A percentile compares a stretch with the other conserved stretches of the same genome.
Evolutionary conservation across 2,113 vertebrate genomes (phyloP).

Genomic region (Varanus salvator): DNA sequence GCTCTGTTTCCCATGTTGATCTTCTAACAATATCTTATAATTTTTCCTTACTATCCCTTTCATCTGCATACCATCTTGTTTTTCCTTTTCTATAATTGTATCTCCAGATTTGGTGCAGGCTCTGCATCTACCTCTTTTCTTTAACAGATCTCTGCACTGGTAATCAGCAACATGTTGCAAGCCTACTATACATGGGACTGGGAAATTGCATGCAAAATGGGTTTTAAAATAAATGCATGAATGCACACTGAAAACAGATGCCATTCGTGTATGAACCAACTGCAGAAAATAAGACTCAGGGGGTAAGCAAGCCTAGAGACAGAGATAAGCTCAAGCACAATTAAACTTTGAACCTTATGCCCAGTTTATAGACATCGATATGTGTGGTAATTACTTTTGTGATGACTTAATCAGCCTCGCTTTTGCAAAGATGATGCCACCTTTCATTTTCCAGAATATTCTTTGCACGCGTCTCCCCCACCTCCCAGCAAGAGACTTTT

Average conservation of each 20-base stretch:
- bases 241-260: neutral
- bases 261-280: neutral
- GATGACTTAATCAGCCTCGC: neutral
- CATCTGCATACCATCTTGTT: too few relatives aligned
- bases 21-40: too few relatives aligned
- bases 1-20: too few relatives aligned
- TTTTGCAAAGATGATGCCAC: neutral
- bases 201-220: neutral
- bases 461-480: neutral
- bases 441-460: neutral
- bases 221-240: neutral
- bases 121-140: too few relatives aligned
- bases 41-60: too few relatives aligned
- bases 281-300: neutral
- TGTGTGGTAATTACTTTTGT: neutral
- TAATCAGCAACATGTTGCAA: neutral
- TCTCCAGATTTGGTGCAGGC: too few relatives aligned
- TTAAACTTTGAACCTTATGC: neutral
- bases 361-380: neutral
- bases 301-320: neutral
- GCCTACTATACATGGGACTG: neutral
- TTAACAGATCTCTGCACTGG: too few relatives aligned
- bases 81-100: too few relatives aligned
- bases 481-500: too few relatives aligned
- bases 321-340: neutral